phyloP scores from a whole-genome alignment of 2,888 invertebrate species.

The Parapristionchus giblindavisi region DNA sequence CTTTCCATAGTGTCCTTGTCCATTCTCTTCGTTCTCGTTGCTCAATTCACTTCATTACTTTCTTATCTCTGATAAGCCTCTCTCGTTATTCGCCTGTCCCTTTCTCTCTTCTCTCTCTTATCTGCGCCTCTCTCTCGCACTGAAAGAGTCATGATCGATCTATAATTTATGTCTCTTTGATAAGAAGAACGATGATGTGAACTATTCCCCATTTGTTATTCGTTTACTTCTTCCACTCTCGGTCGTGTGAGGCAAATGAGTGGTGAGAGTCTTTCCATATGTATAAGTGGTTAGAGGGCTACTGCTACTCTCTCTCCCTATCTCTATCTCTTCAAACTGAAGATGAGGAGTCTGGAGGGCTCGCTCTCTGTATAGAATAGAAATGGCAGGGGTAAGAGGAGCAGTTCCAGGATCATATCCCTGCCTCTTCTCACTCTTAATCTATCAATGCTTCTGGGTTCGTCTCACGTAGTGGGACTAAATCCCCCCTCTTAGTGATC shows the following conservation, averaged over 20 bases:
- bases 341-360: too few species aligned
- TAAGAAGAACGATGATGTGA: slow-evolving; percentile 19
- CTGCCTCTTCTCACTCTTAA: too few species aligned
- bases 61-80: slow-evolving; percentile 21
- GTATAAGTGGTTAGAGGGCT: too few species aligned
- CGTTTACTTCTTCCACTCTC: slow-evolving; percentile 28
- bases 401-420: too few species aligned
- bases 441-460: slow-evolving; percentile 19
- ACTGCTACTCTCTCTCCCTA: too few species aligned
- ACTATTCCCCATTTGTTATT: slow-evolving; percentile 17
- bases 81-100: not conserved
- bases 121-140: too few species aligned
- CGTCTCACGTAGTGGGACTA: slow-evolving; percentile 4
- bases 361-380: too few species aligned
- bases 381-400: too few species aligned
- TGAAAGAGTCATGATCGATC: too few species aligned
- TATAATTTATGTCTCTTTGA: slow-evolving; percentile 25
- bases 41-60: slow-evolving; percentile 3
- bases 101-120: too few species aligned
- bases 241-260: not conserved
- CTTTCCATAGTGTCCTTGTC: not conserved
- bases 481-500: not conserved
- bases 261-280: slow-evolving; percentile 12
- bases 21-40: slow-evolving; percentile 8
- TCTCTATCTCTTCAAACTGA: too few species aligned